A percentile compares a stretch with the other conserved stretches of the same genome.
Conservation (phyloP, 2,797 vertebrate genomes). For the Leptodactylus fallax region DNA sequence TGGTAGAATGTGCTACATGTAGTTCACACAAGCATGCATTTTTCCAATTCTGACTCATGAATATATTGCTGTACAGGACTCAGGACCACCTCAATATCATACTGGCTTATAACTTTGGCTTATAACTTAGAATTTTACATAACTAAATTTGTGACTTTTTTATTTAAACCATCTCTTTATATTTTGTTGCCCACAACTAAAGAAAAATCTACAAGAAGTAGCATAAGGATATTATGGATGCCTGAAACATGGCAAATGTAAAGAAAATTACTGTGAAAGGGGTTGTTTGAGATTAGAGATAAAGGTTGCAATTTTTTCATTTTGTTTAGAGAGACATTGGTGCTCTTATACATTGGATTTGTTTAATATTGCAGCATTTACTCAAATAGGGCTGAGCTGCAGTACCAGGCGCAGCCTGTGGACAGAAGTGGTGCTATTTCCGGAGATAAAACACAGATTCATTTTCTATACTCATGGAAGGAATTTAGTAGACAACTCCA, state of each 20-base stretch:
- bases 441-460: background rate
- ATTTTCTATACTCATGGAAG: background rate
- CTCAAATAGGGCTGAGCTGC: background rate
- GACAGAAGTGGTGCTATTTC: background rate
- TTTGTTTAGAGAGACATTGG: background rate
- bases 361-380: background rate
- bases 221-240: background rate
- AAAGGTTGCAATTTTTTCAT: background rate
- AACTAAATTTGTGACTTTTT: background rate
- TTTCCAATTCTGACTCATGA: background rate
- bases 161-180: background rate
- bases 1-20: constrained; percentile 51
- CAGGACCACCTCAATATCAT: background rate
- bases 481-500: too few relatives aligned
- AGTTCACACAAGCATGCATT: background rate
- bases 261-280: background rate
- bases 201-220: background rate
- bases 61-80: background rate
- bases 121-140: background rate
- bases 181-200: background rate
- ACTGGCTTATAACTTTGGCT: too few relatives aligned
- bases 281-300: background rate
- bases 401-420: background rate
- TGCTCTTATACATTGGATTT: background rate
- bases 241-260: background rate